Evolutionary conservation across 1,140 invertebrate species (phyloP).

Genomic region (Coenobita brevimanus): DNA sequence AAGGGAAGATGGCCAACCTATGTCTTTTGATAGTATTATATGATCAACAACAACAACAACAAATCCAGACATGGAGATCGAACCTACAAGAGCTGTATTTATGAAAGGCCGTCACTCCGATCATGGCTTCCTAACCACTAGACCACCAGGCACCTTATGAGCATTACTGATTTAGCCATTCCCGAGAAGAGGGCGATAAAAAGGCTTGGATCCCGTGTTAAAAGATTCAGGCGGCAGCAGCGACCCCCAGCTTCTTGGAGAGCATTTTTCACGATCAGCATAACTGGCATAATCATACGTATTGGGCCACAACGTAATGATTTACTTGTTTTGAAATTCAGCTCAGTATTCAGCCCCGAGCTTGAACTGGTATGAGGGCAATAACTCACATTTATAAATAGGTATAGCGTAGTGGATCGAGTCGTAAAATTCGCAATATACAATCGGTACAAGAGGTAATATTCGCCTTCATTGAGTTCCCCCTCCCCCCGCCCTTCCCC

Average conservation of each 20-base stretch:
- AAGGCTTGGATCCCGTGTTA: no score
- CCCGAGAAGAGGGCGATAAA: no score
- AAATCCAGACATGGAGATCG: no score
- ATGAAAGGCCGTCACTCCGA: no score
- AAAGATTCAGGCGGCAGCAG: not conserved
- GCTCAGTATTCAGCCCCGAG: not conserved
- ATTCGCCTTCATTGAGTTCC: not conserved
- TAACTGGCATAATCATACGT: not conserved
- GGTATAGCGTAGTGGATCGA: not conserved
- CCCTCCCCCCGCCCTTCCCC: no score
- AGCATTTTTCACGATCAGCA: not conserved
- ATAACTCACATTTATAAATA: slow-evolving; percentile 2
- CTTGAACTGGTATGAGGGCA: not conserved
- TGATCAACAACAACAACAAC: no score
- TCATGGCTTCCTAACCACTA: no score
- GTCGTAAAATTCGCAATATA: not conserved
- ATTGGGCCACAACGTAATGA: not conserved
- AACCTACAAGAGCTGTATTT: no score
- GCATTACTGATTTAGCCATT: no score
- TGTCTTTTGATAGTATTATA: no score
- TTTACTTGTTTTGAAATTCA: slow-evolving; percentile 17
- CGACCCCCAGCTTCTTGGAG: not conserved
- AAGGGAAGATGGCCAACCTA: no score
- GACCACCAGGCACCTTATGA: no score
- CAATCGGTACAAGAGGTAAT: not conserved